These are phyloP conservation scores for Ectemnius continuus DNA, from an alignment of 2,888 invertebrate genomes.

Conservation along the genomic window DNA sequence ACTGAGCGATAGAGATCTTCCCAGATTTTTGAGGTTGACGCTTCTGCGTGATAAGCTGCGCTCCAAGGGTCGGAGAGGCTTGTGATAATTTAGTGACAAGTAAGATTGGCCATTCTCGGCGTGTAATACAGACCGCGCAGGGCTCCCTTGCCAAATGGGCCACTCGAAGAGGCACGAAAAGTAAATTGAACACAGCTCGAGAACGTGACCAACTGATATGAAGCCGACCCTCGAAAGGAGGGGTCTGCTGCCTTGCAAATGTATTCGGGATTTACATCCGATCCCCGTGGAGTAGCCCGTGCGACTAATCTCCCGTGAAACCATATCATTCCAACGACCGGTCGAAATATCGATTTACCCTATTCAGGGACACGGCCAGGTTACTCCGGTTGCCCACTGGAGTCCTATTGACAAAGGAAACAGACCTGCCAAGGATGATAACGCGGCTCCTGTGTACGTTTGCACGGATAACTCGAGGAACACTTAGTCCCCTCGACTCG, in stretches of 20 bases:
- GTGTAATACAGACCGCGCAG: slow-evolving; percentile 23
- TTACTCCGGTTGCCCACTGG: not conserved
- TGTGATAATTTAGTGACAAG: slow-evolving; percentile 38
- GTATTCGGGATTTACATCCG: slow-evolving; percentile 65
- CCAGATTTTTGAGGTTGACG: not conserved
- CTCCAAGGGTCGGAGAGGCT: slow-evolving; percentile 7
- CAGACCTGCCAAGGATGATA: slow-evolving; percentile 36
- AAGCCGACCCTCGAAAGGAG: not conserved
- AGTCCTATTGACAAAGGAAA: slow-evolving; percentile 57
- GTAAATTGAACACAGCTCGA: slow-evolving; percentile 35
- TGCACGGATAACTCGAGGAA: slow-evolving; percentile 33
- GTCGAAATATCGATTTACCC: slow-evolving; percentile 60
- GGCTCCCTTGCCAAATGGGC: slow-evolving; percentile 15
- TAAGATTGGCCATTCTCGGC: slow-evolving; percentile 29
- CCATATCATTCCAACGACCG: slow-evolving; percentile 62
- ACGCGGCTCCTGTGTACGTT: slow-evolving; percentile 52
- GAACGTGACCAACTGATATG: slow-evolving; percentile 5
- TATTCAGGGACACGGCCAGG: slow-evolving; percentile 15
- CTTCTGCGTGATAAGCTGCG: not conserved
- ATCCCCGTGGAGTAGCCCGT: slow-evolving; percentile 52
- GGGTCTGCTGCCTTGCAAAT: slow-evolving; percentile 42
- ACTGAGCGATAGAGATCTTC: too few species aligned
- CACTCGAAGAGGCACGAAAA: slow-evolving; percentile 34
- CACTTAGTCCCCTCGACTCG: too few species aligned
- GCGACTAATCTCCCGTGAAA: slow-evolving; percentile 67